phyloP scores from a whole-genome alignment of 1,140 invertebrate species.

The Hylaeus anthracinus region DNA sequence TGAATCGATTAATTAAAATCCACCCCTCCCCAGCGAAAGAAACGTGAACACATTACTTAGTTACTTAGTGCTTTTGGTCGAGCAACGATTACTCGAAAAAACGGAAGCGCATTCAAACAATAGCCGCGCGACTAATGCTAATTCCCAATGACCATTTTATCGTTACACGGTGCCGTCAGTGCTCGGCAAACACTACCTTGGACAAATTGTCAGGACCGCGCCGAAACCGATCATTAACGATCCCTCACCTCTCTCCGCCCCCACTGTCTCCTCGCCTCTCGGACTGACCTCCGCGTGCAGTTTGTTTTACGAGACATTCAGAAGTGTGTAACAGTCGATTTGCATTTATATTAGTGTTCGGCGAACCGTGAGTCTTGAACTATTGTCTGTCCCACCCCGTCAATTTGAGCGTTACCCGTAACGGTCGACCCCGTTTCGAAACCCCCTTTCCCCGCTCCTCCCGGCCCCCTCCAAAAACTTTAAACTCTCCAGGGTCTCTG shows the following conservation, averaged over 20 bases:
- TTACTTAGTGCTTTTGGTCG: too few species aligned
- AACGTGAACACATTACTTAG: background rate
- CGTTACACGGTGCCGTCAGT: conserved; percentile 37
- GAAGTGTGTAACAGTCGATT: conserved; percentile 68
- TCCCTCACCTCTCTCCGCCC: background rate
- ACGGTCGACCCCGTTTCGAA: conserved; percentile 16
- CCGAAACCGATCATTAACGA: conserved; percentile 52
- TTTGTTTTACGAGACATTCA: conserved; percentile 65
- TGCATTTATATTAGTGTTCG: conserved; percentile 73
- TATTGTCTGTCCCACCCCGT: conserved; percentile 61
- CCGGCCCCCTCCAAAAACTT: conserved; percentile 39
- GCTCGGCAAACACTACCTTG: conserved; percentile 37
- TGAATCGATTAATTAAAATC: background rate
- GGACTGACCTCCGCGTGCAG: conserved; percentile 45
- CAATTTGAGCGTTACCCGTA: conserved; percentile 52
- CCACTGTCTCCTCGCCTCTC: background rate
- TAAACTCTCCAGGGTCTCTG: conserved; percentile 59
- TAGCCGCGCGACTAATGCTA: conserved; percentile 25
- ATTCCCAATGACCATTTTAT: conserved; percentile 40
- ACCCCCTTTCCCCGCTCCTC: background rate
- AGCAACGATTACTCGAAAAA: background rate
- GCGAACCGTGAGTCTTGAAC: conserved; percentile 60
- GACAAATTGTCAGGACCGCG: conserved; percentile 31
- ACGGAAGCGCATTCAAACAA: conserved; percentile 1
- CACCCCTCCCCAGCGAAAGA: background rate